A percentile compares a stretch with the other conserved stretches of the same genome.
These are phyloP conservation scores for Zele albiditarsus DNA, from an alignment of 2,888 invertebrate genomes.

Conservation along the genomic window DNA sequence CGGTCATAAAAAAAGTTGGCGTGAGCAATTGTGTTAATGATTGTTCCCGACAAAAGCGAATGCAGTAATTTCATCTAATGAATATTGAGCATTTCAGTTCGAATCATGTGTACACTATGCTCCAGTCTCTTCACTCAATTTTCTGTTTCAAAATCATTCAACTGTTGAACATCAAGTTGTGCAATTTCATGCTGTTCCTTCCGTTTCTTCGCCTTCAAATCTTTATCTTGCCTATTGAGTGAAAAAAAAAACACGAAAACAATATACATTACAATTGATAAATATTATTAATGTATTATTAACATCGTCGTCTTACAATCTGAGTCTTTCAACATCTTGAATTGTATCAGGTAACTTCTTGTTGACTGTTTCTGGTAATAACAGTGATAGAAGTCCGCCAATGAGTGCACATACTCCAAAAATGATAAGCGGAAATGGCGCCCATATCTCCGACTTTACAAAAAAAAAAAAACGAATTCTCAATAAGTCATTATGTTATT, in stretches of 20 bases:
- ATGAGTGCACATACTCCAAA: conserved; percentile 76
- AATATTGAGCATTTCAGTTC: conserved; percentile 65
- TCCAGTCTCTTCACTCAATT: conserved; percentile 63
- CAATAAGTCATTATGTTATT: no score
- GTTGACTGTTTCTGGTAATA: conserved; percentile 80
- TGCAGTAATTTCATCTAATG: conserved; percentile 40
- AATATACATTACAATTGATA: neutral
- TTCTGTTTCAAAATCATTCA: conserved; percentile 61
- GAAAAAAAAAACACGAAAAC: neutral
- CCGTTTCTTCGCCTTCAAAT: conserved; percentile 26
- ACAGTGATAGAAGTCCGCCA: conserved; percentile 76
- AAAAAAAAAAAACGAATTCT: conserved; percentile 46
- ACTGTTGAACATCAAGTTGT: conserved; percentile 59
- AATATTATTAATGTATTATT: neutral
- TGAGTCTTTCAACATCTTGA: conserved; percentile 78
- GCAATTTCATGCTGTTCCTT: conserved; percentile 46
- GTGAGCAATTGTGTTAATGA: neutral
- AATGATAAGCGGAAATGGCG: conserved; percentile 76
- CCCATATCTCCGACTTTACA: conserved; percentile 75
- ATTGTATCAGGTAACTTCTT: conserved; percentile 80
- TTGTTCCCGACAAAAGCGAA: conserved; percentile 33
- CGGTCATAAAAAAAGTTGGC: neutral
- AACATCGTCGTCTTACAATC: conserved; percentile 73
- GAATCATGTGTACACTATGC: conserved; percentile 62
- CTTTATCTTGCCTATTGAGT: conserved; percentile 46